These are phyloP conservation scores for Scaptomyza polygonia DNA, from an alignment of 2,888 invertebrate species.

Conservation along the genomic window DNA sequence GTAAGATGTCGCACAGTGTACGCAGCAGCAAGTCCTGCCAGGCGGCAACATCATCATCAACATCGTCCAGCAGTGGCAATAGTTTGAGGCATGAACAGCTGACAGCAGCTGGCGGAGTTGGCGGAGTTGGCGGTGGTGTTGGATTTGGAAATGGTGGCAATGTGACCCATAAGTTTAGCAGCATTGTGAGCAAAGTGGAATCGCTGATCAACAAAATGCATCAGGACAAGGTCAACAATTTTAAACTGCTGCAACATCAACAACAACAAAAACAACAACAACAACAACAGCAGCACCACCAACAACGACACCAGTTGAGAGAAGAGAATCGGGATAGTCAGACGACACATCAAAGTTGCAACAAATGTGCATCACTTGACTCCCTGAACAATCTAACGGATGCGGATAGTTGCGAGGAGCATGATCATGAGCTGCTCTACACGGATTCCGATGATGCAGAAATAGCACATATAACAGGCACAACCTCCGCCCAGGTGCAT, in stretches of 20 bases:
- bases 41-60: slow-evolving; percentile 14
- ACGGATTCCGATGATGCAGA: slow-evolving; percentile 89
- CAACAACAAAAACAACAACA: slow-evolving; percentile 51
- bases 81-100: slow-evolving; percentile 10
- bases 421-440: slow-evolving; percentile 84
- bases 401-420: slow-evolving; percentile 86
- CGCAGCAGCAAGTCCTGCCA: slow-evolving; percentile 67
- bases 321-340: slow-evolving; percentile 18
- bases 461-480: slow-evolving; percentile 85
- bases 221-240: slow-evolving; percentile 77
- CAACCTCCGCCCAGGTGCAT: slow-evolving; percentile 83
- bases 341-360: slow-evolving; percentile 80
- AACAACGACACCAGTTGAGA: slow-evolving; percentile 83
- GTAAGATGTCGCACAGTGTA: slow-evolving; percentile 81
- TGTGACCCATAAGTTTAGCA: slow-evolving; percentile 77
- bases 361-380: slow-evolving; percentile 86
- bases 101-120: slow-evolving; percentile 1
- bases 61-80: slow-evolving; percentile 3
- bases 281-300: slow-evolving; percentile 71
- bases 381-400: slow-evolving; percentile 89
- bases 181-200: slow-evolving; percentile 82
- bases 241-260: slow-evolving; percentile 61
- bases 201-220: slow-evolving; percentile 82
- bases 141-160: slow-evolving; percentile 33
- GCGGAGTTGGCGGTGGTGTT: background rate